A percentile compares a stretch with the other conserved stretches of the same genome.
Conservation (phyloP, 2,888 invertebrate genomes). For the Graphium colonna region DNA sequence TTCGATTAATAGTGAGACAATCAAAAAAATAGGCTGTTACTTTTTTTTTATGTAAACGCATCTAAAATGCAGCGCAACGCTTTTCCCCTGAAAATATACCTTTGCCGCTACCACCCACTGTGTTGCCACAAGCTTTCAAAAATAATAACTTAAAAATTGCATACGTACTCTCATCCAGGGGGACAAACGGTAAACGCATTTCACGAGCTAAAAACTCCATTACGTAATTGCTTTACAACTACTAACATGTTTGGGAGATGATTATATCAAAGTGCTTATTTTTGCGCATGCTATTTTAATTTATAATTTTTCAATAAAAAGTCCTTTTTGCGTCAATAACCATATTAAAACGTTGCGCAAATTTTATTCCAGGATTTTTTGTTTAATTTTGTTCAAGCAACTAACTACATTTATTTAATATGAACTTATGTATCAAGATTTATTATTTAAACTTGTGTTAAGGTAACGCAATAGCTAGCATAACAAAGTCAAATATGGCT, state of each 20-base stretch:
- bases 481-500: no score
- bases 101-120: background rate
- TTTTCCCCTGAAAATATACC: background rate
- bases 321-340: no score
- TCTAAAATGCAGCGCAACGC: conserved; percentile 7
- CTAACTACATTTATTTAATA: no score
- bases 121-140: conserved; percentile 11
- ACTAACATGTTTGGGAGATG: background rate
- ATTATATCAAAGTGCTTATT: background rate
- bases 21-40: no score
- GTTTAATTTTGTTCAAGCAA: no score
- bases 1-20: no score
- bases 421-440: no score
- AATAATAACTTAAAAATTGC: conserved; percentile 16
- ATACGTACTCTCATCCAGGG: conserved; percentile 1
- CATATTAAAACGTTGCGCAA: no score
- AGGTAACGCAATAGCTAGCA: no score
- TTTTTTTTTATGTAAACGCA: conserved; percentile 6
- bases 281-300: background rate
- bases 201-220: background rate
- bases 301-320: no score
- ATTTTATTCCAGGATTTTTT: no score
- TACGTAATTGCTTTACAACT: conserved; percentile 9
- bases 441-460: no score
- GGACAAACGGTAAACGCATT: background rate